These are phyloP conservation scores for Paradoxurus hermaphroditus DNA, from an alignment of 2,113 vertebrate species.

Conservation along the genomic window DNA sequence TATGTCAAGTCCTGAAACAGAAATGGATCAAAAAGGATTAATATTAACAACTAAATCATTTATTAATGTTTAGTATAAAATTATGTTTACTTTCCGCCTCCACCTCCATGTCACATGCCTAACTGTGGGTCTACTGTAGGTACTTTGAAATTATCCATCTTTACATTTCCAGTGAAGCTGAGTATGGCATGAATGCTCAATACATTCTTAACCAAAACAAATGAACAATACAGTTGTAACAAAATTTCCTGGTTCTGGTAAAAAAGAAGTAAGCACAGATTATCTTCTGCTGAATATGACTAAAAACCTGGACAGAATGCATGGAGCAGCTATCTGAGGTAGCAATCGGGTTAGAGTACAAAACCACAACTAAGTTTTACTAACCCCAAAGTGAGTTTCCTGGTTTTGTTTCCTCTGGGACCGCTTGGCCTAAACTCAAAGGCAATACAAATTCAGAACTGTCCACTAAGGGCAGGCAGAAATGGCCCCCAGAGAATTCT, in stretches of 20 bases:
- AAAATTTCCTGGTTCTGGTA: background rate
- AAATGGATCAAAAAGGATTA: conserved; percentile 25
- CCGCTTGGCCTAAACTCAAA: background rate
- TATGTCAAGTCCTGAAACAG: conserved; percentile 24
- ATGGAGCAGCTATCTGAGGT: background rate
- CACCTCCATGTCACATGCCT: background rate
- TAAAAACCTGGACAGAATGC: conserved; percentile 11
- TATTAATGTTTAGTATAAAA: background rate
- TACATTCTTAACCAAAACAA: conserved; percentile 40
- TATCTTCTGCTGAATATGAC: background rate
- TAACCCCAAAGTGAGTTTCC: background rate
- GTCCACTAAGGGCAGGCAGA: background rate
- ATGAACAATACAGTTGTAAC: background rate
- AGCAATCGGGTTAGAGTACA: background rate
- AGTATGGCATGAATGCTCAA: background rate
- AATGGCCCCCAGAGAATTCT: background rate
- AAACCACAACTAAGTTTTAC: background rate
- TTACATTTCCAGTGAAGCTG: background rate
- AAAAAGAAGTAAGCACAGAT: background rate
- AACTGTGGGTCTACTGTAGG: background rate
- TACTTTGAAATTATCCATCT: conserved; percentile 2
- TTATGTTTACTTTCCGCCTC: background rate
- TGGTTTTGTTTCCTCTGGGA: conserved; percentile 22
- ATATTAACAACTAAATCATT: background rate
- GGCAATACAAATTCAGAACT: background rate